Evolutionary conservation across 2,888 invertebrate genomes (phyloP).

Genomic region (Carpatolechia fugitivella): DNA sequence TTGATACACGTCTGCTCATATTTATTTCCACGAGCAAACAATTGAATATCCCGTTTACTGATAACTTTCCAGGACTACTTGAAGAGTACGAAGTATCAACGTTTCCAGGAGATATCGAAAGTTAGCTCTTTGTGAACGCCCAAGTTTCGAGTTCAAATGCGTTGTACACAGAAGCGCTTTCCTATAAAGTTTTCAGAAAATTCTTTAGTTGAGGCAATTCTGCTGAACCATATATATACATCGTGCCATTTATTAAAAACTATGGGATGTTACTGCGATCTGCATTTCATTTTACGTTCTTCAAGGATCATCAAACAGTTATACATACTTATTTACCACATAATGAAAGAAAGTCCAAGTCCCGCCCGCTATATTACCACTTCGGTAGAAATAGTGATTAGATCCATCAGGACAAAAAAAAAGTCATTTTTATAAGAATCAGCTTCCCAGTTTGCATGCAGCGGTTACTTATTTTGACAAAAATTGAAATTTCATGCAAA

Average conservation of each 20-base stretch:
- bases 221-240: not conserved
- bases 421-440: no score
- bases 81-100: constrained; percentile 19
- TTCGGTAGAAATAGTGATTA: no score
- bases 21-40: no score
- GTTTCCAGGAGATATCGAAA: constrained; percentile 20
- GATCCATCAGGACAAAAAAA: no score
- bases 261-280: not conserved
- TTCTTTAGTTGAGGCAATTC: not conserved
- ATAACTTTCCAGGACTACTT: constrained; percentile 6
- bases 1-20: no score
- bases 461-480: no score
- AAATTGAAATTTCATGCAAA: constrained; percentile 9
- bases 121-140: constrained; percentile 20
- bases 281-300: no score
- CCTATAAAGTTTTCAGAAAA: constrained; percentile 21
- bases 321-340: no score
- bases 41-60: not conserved
- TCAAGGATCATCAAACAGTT: no score
- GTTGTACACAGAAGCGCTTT: constrained; percentile 24
- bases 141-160: constrained; percentile 22
- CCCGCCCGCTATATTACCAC: no score
- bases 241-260: not conserved
- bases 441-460: no score
- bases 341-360: no score